phyloP scores from a whole-genome alignment of 2,888 invertebrate genomes.

The Rhagonycha fulva region DNA sequence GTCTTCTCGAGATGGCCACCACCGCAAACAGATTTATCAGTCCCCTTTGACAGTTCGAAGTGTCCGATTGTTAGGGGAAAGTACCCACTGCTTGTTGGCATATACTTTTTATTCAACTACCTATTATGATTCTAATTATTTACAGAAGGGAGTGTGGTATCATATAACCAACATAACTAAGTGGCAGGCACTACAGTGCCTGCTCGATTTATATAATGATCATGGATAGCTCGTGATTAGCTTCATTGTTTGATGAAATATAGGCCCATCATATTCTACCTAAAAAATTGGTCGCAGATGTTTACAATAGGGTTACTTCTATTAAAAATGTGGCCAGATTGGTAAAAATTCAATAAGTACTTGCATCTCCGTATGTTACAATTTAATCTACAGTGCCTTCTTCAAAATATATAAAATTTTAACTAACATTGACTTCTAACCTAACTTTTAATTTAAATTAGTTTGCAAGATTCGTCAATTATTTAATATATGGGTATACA shows the following conservation, averaged over 20 bases:
- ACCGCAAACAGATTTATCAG: constrained; percentile 56
- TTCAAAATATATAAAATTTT: background rate
- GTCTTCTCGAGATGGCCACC: constrained; percentile 49
- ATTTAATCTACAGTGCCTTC: constrained; percentile 4
- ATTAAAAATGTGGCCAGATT: constrained; percentile 54
- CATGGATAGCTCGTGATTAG: constrained; percentile 42
- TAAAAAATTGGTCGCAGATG: constrained; percentile 54
- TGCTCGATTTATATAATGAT: constrained; percentile 43
- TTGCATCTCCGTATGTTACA: constrained; percentile 33
- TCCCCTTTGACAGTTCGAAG: constrained; percentile 52
- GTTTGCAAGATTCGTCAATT: constrained; percentile 16
- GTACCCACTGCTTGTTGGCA: constrained; percentile 51
- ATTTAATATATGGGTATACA: background rate
- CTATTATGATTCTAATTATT: constrained; percentile 58
- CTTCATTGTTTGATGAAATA: constrained; percentile 47
- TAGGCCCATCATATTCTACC: constrained; percentile 48
- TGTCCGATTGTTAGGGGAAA: constrained; percentile 46
- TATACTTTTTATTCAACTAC: constrained; percentile 55
- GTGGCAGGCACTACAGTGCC: constrained; percentile 48
- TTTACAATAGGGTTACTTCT: constrained; percentile 43
- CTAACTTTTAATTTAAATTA: background rate
- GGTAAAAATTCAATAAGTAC: constrained; percentile 39
- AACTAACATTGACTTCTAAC: background rate
- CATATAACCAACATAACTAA: constrained; percentile 55
- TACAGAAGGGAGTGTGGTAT: constrained; percentile 47